phyloP scores from a whole-genome alignment of 2,888 invertebrate species.

The Brachyptera putata region DNA sequence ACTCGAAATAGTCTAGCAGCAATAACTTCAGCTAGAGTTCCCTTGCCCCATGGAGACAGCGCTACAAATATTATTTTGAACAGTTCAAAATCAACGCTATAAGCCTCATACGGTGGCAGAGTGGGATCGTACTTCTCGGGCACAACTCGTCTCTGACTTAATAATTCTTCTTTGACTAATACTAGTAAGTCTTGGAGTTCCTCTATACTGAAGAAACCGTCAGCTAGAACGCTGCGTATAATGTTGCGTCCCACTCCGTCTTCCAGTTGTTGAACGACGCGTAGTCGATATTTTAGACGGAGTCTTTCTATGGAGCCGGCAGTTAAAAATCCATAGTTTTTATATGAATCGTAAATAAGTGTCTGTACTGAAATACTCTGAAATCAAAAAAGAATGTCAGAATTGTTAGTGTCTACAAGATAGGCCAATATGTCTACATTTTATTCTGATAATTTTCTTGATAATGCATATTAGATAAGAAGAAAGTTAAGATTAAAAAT shows the following conservation, averaged over 20 bases:
- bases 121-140: constrained; percentile 63
- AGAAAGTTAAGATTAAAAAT: too few relatives aligned
- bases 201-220: constrained; percentile 59
- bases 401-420: too few relatives aligned
- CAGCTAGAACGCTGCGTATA: constrained; percentile 74
- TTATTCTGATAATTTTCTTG: too few relatives aligned
- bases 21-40: constrained; percentile 72
- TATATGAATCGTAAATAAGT: constrained; percentile 82
- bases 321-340: constrained; percentile 73
- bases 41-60: constrained; percentile 88
- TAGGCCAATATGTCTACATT: too few relatives aligned
- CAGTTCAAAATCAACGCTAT: constrained; percentile 83
- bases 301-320: constrained; percentile 85
- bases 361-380: constrained; percentile 75
- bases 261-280: constrained; percentile 89
- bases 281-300: constrained; percentile 82
- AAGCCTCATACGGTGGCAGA: constrained; percentile 80
- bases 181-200: constrained; percentile 61
- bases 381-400: too few relatives aligned
- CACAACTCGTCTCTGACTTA: constrained; percentile 62
- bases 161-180: constrained; percentile 69
- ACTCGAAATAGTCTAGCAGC: constrained; percentile 88
- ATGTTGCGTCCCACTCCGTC: constrained; percentile 85
- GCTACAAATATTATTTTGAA: constrained; percentile 82
- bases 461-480: too few relatives aligned